Base-by-base conservation (phyloP, 2,797 vertebrate genomes). In the Lophius americanus region DNA sequence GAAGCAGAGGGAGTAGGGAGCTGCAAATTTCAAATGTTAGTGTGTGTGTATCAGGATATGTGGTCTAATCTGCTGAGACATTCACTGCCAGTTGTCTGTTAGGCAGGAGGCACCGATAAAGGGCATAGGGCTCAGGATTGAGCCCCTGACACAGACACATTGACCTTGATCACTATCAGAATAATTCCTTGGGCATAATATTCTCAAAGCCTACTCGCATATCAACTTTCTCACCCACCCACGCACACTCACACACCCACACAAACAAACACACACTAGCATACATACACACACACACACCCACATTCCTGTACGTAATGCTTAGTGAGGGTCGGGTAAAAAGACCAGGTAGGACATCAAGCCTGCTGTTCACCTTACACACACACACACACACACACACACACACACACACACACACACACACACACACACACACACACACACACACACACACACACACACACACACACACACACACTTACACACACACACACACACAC, bases 341-440 rank as follows among this genome's bases (percentile, higher is more conserved):
- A 23, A 49, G 96, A 99, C 68, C 98, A 99, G 96, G 98, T 98
- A 62, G 50, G 78, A 73, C 37, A 13, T 51, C 35, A 35, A n/a
- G 0, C 13, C 3, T n/a, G 8, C 9, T 49, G 7, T 41, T 39
- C 9, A 8, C 38, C 8, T 8, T 6, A 5, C 6, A 49, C 2
- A 12, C 9, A 11, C 43, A 39, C 13, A 50, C 9, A 2, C 4
- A 7, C n/a, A n/a, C n/a, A n/a, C n/a, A n/a, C n/a, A n/a, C 51
- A 53, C 11, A 61, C 64, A 71, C 43, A 67, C 64, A 69, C 35
- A 67, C 38, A 53, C 60, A 37, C 10, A 59, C 61, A 65, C 61
- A 69, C 60, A 64, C 46, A 60, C 7, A 41, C 37, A 38, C 37
- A 38, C 37, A 38, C 37, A 38, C 37, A 38, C 37, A 65, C 50